A percentile compares a stretch with the other conserved stretches of the same genome.
These are phyloP conservation scores for Allobates femoralis DNA, from an alignment of 2,797 vertebrate genomes.

Conservation along the genomic window DNA sequence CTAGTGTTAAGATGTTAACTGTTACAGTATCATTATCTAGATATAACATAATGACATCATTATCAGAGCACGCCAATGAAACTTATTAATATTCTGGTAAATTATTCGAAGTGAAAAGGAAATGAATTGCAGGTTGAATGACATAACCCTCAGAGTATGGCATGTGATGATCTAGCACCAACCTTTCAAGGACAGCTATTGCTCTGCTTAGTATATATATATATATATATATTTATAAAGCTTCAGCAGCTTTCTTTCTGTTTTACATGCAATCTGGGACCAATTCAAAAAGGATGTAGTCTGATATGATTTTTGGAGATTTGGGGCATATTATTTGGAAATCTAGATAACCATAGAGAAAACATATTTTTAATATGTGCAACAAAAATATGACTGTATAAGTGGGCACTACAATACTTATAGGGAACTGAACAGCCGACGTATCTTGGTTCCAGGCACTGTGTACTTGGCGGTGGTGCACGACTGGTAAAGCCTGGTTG, in stretches of 20 bases:
- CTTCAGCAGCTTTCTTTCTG: not conserved
- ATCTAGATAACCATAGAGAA: not conserved
- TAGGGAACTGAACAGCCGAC: too few relatives aligned
- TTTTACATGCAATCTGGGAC: not conserved
- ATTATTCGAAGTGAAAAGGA: not conserved
- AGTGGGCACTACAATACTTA: too few relatives aligned
- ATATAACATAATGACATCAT: slow-evolving; percentile 25
- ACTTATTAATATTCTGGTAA: not conserved
- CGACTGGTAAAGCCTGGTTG: too few relatives aligned
- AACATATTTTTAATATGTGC: not conserved
- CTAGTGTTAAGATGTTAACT: slow-evolving; percentile 4
- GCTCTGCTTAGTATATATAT: not conserved
- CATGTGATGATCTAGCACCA: not conserved
- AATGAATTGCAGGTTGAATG: not conserved
- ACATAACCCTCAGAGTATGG: not conserved
- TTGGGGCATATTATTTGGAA: not conserved
- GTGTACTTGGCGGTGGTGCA: too few relatives aligned
- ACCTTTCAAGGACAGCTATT: not conserved
- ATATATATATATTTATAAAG: not conserved
- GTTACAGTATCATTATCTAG: slow-evolving; percentile 4
- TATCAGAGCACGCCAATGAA: not conserved
- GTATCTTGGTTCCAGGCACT: too few relatives aligned
- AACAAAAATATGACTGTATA: too few relatives aligned
- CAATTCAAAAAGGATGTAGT: not conserved
- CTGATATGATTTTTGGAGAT: not conserved